Evolutionary conservation across 1,140 invertebrate species (phyloP).

Genomic region (Ladona fulva): DNA sequence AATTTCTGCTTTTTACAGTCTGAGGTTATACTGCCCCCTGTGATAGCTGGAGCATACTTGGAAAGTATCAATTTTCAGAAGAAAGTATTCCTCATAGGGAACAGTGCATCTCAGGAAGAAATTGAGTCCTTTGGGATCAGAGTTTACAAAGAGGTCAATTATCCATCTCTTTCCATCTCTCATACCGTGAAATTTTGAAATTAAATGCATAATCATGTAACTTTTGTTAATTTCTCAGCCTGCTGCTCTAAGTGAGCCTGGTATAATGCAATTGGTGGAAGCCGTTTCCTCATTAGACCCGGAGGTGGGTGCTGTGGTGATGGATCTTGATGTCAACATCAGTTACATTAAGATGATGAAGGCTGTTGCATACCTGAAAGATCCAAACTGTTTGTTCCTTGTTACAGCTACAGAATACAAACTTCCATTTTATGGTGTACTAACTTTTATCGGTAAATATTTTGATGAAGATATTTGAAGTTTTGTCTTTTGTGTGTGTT

Average conservation of each 20-base stretch:
- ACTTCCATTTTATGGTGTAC: conserved; percentile 42
- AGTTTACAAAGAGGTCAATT: not conserved
- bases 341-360: conserved; percentile 86
- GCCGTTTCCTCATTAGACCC: conserved; percentile 48
- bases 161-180: not conserved
- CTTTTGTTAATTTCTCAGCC: conserved; percentile 28
- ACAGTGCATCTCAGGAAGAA: not conserved
- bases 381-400: conserved; percentile 71
- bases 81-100: not conserved
- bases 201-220: not conserved
- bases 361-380: conserved; percentile 73
- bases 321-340: conserved; percentile 87
- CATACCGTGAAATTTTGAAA: not conserved
- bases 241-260: conserved; percentile 27
- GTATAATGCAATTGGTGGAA: conserved; percentile 17
- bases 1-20: not conserved
- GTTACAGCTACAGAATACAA: conserved; percentile 89
- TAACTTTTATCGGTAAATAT: not conserved
- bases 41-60: conserved; percentile 65
- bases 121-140: not conserved
- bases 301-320: conserved; percentile 80
- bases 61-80: conserved; percentile 51
- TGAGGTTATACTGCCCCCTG: not conserved
- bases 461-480: not conserved
- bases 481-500: too few species aligned